Percentiles rank a stretch among this genome's conserved stretches.
phyloP scores from a whole-genome alignment of 2,797 vertebrate genomes.

The Chelonia mydas region DNA sequence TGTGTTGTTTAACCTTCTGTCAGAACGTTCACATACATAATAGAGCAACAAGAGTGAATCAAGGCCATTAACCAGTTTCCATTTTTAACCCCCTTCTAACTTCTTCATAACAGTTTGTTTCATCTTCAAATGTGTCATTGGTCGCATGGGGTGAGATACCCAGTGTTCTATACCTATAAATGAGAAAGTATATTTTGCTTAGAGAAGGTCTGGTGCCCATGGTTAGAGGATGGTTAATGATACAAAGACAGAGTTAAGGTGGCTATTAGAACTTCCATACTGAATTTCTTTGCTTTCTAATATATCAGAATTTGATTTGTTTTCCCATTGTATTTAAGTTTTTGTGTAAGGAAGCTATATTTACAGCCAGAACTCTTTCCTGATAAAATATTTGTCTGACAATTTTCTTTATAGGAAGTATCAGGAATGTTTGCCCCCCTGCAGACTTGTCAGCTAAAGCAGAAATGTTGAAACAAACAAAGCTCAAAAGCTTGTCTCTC shows the following conservation, averaged over 20 bases:
- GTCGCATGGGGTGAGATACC: neutral
- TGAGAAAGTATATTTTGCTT: neutral
- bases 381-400: neutral
- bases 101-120: neutral
- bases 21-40: neutral
- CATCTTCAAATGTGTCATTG: neutral
- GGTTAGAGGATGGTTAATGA: neutral
- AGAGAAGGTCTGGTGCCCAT: fast-evolving
- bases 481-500: neutral
- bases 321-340: neutral
- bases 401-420: neutral
- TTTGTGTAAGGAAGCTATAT: neutral
- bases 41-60: neutral
- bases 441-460: neutral
- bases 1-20: neutral
- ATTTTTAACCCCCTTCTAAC: neutral
- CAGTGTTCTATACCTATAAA: neutral
- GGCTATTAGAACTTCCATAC: neutral
- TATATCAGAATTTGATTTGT: neutral
- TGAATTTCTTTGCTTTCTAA: neutral
- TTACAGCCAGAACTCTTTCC: neutral
- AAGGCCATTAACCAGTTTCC: neutral
- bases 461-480: neutral
- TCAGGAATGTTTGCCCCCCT: neutral
- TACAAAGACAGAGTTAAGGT: neutral